Evolutionary conservation across 92 coral and sea anemone genomes (phyloP).

Genomic region (Diadumene lineata): DNA sequence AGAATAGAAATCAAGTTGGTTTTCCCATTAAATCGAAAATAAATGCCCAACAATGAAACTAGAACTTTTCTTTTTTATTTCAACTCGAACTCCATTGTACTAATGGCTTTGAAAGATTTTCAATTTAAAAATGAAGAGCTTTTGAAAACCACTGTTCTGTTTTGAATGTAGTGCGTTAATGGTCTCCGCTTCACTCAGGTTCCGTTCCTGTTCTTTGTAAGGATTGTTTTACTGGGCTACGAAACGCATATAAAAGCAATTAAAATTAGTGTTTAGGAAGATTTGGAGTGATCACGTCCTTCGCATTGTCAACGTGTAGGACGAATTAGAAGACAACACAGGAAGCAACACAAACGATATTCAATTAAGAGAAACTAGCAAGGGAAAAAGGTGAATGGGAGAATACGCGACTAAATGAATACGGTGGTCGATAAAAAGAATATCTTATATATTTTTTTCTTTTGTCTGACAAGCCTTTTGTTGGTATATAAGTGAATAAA

Average conservation of each 20-base stretch:
- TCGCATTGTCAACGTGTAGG: slow-evolving; percentile 24
- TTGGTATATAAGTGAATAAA: not conserved
- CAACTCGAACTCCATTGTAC: not conserved
- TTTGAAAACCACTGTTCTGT: slow-evolving; percentile 8
- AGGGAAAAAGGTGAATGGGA: not conserved
- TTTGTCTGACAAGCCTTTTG: too few relatives aligned
- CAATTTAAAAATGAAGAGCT: slow-evolving; percentile 22
- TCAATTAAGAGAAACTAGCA: slow-evolving; percentile 10
- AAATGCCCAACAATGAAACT: too few relatives aligned
- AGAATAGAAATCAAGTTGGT: too few relatives aligned
- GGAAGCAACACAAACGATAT: slow-evolving; percentile 24
- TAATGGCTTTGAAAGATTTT: slow-evolving; percentile 31
- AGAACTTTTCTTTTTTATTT: too few relatives aligned
- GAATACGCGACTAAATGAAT: not conserved
- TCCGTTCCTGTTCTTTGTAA: slow-evolving; percentile 37
- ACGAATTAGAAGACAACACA: slow-evolving; percentile 26
- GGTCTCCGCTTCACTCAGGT: slow-evolving; percentile 25
- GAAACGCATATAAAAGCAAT: slow-evolving; percentile 36
- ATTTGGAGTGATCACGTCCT: slow-evolving; percentile 29
- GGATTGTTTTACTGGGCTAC: slow-evolving; percentile 20
- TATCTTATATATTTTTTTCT: too few relatives aligned
- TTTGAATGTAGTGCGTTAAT: slow-evolving; percentile 29
- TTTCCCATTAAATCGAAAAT: too few relatives aligned
- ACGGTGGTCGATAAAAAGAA: too few relatives aligned
- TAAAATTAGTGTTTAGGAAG: slow-evolving; percentile 37